Conservation (phyloP, 2,113 vertebrate genomes). For the Gavialis gangeticus region DNA sequence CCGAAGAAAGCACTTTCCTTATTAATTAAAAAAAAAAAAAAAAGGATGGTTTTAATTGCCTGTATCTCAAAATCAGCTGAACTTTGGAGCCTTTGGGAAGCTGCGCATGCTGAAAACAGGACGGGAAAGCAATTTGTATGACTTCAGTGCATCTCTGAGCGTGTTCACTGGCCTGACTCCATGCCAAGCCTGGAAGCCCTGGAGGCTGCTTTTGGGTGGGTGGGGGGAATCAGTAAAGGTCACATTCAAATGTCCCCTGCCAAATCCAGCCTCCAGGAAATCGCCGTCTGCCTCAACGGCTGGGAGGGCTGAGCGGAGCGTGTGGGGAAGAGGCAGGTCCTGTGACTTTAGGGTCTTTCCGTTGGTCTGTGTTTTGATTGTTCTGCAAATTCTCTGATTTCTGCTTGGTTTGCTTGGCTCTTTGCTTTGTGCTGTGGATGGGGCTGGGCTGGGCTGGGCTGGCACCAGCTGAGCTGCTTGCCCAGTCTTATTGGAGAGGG, state of each 20-base stretch:
- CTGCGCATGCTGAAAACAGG: not conserved
- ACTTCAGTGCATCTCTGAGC: not conserved
- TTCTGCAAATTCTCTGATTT: not conserved
- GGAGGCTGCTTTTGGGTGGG: not conserved
- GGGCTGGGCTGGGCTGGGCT: not conserved
- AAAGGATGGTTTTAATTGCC: slow-evolving; percentile 49
- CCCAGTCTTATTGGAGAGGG: not conserved
- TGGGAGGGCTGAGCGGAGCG: not conserved
- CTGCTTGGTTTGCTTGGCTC: not conserved
- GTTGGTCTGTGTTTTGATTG: accelerated
- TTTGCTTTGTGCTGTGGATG: not conserved
- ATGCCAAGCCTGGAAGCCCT: not conserved
- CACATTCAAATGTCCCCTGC: not conserved
- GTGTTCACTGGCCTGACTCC: not conserved
- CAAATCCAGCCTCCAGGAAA: not conserved
- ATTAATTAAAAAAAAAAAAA: not conserved
- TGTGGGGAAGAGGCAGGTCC: not conserved
- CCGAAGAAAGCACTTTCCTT: slow-evolving; percentile 32
- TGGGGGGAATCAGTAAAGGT: not conserved
- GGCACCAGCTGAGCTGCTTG: not conserved
- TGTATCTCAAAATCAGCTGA: slow-evolving; percentile 10
- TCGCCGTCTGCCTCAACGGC: not conserved
- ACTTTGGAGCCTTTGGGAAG: slow-evolving; percentile 25
- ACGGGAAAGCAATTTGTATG: not conserved
- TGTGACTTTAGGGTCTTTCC: accelerated